Percentiles rank a stretch among this genome's conserved stretches.
These are phyloP conservation scores for Geophilus truncorum DNA, from an alignment of 2,888 invertebrate species.

Conservation along the genomic window DNA sequence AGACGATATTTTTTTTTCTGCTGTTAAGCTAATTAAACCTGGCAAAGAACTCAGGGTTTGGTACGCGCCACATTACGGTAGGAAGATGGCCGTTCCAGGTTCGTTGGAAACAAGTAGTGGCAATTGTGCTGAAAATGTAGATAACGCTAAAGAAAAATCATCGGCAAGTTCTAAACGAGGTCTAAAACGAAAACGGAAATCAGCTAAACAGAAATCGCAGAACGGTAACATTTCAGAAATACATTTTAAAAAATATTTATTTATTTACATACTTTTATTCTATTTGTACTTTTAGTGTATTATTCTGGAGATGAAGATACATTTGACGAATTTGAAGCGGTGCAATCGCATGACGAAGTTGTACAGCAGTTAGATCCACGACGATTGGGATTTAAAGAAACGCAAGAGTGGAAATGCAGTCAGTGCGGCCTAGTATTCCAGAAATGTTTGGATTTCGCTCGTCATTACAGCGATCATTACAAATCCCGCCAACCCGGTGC, in stretches of 20 bases:
- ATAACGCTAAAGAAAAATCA: background rate
- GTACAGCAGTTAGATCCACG: constrained; percentile 22
- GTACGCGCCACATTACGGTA: constrained; percentile 58
- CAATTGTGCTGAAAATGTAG: background rate
- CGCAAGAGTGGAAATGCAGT: constrained; percentile 36
- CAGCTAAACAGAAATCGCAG: background rate
- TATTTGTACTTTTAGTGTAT: background rate
- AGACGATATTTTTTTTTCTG: constrained; percentile 51
- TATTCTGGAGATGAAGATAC: background rate
- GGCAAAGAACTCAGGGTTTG: constrained; percentile 57
- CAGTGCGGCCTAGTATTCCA: constrained; percentile 34
- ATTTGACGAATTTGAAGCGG: constrained; percentile 29
- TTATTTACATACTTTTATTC: too few species aligned
- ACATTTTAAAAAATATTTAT: too few species aligned
- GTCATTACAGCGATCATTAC: constrained; percentile 36
- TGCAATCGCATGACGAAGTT: background rate
- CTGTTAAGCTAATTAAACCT: constrained; percentile 49
- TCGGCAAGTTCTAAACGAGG: background rate
- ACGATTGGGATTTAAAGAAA: background rate
- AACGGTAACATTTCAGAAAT: background rate
- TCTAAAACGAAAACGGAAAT: background rate
- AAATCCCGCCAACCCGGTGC: constrained; percentile 8
- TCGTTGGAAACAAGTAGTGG: constrained; percentile 10
- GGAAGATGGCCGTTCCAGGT: constrained; percentile 50
- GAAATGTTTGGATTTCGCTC: constrained; percentile 34